phyloP scores from a whole-genome alignment of 2,888 invertebrate species.

The Drosophila atripex region DNA sequence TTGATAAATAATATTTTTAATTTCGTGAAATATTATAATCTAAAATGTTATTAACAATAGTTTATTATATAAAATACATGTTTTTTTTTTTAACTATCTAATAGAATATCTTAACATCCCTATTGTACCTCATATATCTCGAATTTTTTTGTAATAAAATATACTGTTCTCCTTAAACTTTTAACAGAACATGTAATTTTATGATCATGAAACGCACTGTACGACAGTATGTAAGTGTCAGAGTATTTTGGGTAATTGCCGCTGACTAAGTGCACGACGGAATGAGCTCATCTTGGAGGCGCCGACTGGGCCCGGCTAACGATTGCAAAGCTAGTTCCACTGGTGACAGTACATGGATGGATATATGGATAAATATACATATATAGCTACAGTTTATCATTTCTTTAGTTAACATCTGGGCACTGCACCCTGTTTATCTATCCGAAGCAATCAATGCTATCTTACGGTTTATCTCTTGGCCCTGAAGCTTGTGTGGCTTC shows the following conservation, averaged over 20 bases:
- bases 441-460: conserved; percentile 6
- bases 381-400: background rate
- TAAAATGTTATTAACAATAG: too few species aligned
- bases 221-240: conserved; percentile 8
- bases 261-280: conserved; percentile 32
- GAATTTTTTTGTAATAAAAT: background rate
- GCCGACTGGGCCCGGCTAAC: conserved; percentile 1
- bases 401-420: background rate
- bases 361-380: background rate
- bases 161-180: too few species aligned
- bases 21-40: too few species aligned
- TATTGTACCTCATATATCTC: too few species aligned
- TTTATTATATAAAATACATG: too few species aligned
- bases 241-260: conserved; percentile 19
- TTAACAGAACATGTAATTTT: background rate
- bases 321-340: background rate
- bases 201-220: background rate
- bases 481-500: conserved; percentile 19
- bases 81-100: too few species aligned
- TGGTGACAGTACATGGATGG: too few species aligned
- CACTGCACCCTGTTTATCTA: conserved; percentile 1
- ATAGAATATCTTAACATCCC: too few species aligned
- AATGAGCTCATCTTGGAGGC: conserved; percentile 57
- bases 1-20: too few species aligned
- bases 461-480: background rate